Conservation (phyloP, 1,140 invertebrate species). For the Neelides sp. region DNA sequence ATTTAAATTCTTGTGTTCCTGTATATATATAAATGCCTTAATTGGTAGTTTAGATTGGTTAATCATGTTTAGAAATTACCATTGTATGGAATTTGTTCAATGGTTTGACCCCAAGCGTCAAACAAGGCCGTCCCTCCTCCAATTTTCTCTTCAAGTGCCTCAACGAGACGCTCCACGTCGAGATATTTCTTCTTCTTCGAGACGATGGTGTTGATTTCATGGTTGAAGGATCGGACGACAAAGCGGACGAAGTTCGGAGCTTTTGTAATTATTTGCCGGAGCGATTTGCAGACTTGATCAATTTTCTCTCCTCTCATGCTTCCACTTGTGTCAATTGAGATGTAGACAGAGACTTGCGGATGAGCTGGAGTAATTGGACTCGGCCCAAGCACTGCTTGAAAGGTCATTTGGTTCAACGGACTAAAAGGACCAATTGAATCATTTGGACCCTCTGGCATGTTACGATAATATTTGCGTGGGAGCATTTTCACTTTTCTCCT, state of each 20-base stretch:
- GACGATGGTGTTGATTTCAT: background rate
- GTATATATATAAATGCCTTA: no score
- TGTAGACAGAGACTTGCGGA: no score
- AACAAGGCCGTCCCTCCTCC: conserved; percentile 6
- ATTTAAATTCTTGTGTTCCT: no score
- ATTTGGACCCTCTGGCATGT: no score
- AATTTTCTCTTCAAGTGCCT: background rate
- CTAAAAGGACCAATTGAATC: no score
- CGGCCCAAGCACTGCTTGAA: no score
- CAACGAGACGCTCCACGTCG: conserved; percentile 3
- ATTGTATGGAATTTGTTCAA: conserved; percentile 4
- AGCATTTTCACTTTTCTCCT: no score
- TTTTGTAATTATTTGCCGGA: conserved; percentile 4
- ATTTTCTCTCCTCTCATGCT: conserved; percentile 7
- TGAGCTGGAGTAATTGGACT: no score
- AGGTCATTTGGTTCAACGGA: no score
- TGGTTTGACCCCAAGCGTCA: conserved; percentile 5
- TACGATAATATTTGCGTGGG: no score
- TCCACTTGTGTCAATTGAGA: conserved; percentile 14
- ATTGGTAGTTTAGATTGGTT: no score
- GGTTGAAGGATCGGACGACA: conserved; percentile 1
- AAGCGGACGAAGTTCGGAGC: conserved; percentile 5
- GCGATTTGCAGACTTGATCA: background rate
- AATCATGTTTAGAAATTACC: background rate
- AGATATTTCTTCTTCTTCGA: conserved; percentile 9